A percentile compares a stretch with the other conserved stretches of the same genome.
Evolutionary conservation across 2,888 invertebrate species (phyloP).

Genomic region (Rotaria sp.): DNA sequence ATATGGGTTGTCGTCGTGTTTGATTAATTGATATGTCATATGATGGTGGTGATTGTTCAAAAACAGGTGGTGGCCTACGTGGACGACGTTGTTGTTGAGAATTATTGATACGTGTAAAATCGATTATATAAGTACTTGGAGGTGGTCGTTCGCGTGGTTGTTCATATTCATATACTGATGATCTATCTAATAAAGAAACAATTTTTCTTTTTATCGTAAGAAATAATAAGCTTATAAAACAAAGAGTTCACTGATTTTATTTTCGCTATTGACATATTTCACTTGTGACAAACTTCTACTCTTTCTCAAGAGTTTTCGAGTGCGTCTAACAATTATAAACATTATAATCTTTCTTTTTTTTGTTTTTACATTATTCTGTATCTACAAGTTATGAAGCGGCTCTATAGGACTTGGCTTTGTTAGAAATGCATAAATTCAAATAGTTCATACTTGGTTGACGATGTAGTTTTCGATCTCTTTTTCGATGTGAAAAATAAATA

Average conservation of each 20-base stretch:
- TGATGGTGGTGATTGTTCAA: slow-evolving; percentile 8
- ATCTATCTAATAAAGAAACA: background rate
- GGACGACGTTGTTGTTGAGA: background rate
- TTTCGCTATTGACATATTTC: too few species aligned
- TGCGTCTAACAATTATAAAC: too few species aligned
- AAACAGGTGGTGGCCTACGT: background rate
- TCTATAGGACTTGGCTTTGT: background rate
- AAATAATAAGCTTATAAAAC: too few species aligned
- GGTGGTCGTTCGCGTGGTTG: background rate
- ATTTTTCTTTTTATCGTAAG: too few species aligned
- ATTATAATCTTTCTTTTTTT: background rate
- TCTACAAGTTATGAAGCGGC: too few species aligned
- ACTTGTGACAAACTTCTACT: too few species aligned
- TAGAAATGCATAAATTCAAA: background rate
- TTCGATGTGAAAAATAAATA: background rate
- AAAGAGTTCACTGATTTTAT: too few species aligned
- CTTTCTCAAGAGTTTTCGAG: too few species aligned
- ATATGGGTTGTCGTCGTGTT: background rate
- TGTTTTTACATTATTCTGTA: background rate
- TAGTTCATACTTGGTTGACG: background rate
- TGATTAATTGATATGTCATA: background rate
- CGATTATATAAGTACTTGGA: background rate
- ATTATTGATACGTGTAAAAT: background rate
- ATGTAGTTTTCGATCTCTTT: background rate
- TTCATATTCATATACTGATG: background rate